Percentiles rank a stretch among this genome's conserved stretches.
Conservation (phyloP, 2,113 vertebrate species). For the Pygoscelis antarcticus region DNA sequence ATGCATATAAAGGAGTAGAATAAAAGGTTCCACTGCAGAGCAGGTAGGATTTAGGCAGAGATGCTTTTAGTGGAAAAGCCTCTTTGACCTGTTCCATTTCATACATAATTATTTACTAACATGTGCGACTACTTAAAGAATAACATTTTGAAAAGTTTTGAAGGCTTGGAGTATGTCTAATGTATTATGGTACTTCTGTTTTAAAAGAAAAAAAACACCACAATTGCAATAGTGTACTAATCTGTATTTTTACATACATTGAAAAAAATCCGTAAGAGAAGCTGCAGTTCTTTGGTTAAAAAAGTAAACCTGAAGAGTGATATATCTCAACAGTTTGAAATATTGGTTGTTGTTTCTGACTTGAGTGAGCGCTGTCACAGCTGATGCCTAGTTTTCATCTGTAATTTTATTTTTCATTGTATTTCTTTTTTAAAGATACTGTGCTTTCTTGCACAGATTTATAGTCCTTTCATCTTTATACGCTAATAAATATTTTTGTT, state of each 20-base stretch:
- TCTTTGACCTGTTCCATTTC: neutral
- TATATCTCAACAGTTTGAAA: neutral
- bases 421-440: neutral
- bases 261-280: neutral
- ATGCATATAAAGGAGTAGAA: neutral
- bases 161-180: neutral
- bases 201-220: neutral
- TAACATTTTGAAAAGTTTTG: neutral
- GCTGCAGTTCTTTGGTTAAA: neutral
- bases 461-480: neutral
- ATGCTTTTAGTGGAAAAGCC: neutral
- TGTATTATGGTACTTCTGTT: neutral
- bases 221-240: neutral
- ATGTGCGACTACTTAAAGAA: neutral
- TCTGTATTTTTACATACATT: neutral
- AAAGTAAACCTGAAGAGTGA: neutral
- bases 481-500: neutral
- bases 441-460: neutral
- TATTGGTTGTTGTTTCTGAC: neutral
- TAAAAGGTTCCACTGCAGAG: slow-evolving; percentile 25
- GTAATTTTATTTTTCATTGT: neutral
- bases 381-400: neutral
- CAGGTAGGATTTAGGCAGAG: slow-evolving; percentile 29
- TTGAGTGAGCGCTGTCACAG: neutral
- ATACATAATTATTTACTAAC: neutral